A percentile compares a stretch with the other conserved stretches of the same genome.
Conservation (phyloP, 2,113 vertebrate genomes). For the Alosa alosa region DNA sequence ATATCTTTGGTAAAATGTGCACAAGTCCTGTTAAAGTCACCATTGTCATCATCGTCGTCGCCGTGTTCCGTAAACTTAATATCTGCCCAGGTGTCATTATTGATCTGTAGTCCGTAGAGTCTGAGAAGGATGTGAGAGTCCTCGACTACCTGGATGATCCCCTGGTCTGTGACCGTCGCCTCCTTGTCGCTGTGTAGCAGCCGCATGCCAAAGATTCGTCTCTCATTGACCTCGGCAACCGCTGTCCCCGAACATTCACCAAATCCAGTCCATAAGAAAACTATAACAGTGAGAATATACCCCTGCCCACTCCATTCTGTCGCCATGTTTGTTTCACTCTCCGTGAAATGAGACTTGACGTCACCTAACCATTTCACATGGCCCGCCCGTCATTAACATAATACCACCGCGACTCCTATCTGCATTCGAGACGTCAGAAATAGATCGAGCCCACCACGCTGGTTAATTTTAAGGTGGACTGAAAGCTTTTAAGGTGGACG, state of each 20-base stretch:
- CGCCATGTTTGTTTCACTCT: constrained; percentile 80
- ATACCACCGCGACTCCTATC: constrained; percentile 47
- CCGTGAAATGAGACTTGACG: constrained; percentile 72
- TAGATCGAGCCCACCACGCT: constrained; percentile 46
- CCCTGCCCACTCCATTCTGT: constrained; percentile 60
- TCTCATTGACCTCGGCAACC: constrained; percentile 36
- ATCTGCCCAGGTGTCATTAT: constrained; percentile 58
- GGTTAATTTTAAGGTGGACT: constrained; percentile 20
- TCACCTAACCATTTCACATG: constrained; percentile 66
- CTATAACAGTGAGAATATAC: constrained; percentile 61
- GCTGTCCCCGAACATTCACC: constrained; percentile 37
- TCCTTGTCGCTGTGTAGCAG: constrained; percentile 75
- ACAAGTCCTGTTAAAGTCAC: constrained; percentile 68
- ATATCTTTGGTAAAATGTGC: constrained; percentile 76
- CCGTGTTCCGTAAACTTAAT: constrained; percentile 77
- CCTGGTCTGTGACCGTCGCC: constrained; percentile 56
- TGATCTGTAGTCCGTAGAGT: constrained; percentile 82
- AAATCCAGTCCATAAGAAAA: constrained; percentile 54
- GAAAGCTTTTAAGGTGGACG: constrained; percentile 27
- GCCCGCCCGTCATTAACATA: constrained; percentile 56
- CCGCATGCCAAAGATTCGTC: constrained; percentile 81
- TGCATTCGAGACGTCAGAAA: constrained; percentile 40
- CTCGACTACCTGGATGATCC: constrained; percentile 84
- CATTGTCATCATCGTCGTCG: constrained; percentile 39
- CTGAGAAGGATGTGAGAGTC: constrained; percentile 78